Conservation (phyloP, 1,140 invertebrate genomes). For the Dinoponera quadriceps region DNA sequence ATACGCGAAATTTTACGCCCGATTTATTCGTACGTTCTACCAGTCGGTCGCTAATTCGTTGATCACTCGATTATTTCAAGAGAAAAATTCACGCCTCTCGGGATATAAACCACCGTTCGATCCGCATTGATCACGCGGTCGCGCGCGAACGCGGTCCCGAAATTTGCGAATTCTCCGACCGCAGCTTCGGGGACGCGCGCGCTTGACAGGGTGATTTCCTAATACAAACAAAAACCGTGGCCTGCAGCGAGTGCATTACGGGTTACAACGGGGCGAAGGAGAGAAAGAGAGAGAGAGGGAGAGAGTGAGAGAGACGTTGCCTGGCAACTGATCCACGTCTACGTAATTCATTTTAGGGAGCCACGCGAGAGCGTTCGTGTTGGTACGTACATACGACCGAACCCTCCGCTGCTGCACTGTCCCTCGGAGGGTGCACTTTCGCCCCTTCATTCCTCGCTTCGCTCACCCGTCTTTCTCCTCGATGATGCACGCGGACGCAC, state of each 20-base stretch:
- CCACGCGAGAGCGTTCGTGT: constrained; percentile 32
- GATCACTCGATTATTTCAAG: constrained; percentile 33
- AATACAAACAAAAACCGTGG: constrained; percentile 72
- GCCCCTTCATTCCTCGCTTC: not conserved
- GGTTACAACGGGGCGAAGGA: constrained; percentile 38
- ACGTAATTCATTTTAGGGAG: constrained; percentile 77
- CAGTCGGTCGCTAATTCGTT: constrained; percentile 13
- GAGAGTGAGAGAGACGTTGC: constrained; percentile 67
- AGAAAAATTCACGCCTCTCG: not conserved
- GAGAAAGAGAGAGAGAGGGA: constrained; percentile 20
- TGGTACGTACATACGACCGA: constrained; percentile 33
- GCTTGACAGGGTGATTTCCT: constrained; percentile 68
- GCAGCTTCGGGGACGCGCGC: constrained; percentile 3
- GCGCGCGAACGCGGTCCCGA: constrained; percentile 20
- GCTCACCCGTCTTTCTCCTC: constrained; percentile 46
- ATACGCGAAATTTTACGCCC: not conserved
- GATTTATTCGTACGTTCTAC: not conserved
- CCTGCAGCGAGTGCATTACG: constrained; percentile 61
- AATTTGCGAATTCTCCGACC: constrained; percentile 53
- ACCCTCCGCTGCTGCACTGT: constrained; percentile 52
- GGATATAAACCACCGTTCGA: constrained; percentile 16
- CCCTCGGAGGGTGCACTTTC: constrained; percentile 62
- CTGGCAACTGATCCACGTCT: constrained; percentile 72
- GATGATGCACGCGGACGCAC: constrained; percentile 65
- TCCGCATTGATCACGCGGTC: constrained; percentile 33